Evolutionary conservation across 2,888 invertebrate species (phyloP).

Genomic region (Herminia tarsipennalis): DNA sequence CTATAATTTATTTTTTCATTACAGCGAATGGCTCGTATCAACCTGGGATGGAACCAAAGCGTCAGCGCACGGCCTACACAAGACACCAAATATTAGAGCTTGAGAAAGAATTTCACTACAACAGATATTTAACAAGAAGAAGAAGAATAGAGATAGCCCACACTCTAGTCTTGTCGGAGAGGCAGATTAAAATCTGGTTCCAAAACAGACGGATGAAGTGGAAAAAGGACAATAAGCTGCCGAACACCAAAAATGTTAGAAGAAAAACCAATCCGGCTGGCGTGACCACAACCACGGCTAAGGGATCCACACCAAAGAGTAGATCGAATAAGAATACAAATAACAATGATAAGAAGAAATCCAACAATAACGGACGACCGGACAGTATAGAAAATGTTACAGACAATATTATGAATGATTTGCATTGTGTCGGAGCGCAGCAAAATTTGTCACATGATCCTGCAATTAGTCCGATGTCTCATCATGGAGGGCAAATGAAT

Average conservation of each 20-base stretch:
- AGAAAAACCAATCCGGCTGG: slow-evolving; percentile 92
- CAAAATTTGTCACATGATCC: slow-evolving; percentile 78
- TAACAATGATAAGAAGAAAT: slow-evolving; percentile 84
- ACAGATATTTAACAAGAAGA: slow-evolving; percentile 97
- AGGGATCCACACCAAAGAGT: slow-evolving; percentile 88
- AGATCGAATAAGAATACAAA: slow-evolving; percentile 87
- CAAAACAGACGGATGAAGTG: slow-evolving; percentile 93
- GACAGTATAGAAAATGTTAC: slow-evolving; percentile 89
- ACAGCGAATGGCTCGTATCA: slow-evolving; percentile 94
- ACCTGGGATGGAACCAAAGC: slow-evolving; percentile 97
- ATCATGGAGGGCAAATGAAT: slow-evolving; percentile 76
- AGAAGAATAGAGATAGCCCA: slow-evolving; percentile 99
- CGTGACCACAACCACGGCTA: slow-evolving; percentile 86
- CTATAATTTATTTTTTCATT: slow-evolving; percentile 65
- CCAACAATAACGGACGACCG: slow-evolving; percentile 83
- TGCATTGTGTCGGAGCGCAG: slow-evolving; percentile 85
- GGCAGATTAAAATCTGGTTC: slow-evolving; percentile 96
- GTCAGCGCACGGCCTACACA: slow-evolving; percentile 98
- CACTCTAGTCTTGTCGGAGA: slow-evolving; percentile 95
- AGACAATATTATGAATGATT: slow-evolving; percentile 86
- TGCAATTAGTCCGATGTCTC: slow-evolving; percentile 82
- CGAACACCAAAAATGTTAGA: slow-evolving; percentile 91
- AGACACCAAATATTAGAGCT: slow-evolving; percentile 98
- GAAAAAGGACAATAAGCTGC: slow-evolving; percentile 93
- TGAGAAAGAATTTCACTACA: slow-evolving; percentile 99